These are phyloP conservation scores for Gobiocypris rarus DNA, from an alignment of 2,113 vertebrate species.

Conservation along the genomic window DNA sequence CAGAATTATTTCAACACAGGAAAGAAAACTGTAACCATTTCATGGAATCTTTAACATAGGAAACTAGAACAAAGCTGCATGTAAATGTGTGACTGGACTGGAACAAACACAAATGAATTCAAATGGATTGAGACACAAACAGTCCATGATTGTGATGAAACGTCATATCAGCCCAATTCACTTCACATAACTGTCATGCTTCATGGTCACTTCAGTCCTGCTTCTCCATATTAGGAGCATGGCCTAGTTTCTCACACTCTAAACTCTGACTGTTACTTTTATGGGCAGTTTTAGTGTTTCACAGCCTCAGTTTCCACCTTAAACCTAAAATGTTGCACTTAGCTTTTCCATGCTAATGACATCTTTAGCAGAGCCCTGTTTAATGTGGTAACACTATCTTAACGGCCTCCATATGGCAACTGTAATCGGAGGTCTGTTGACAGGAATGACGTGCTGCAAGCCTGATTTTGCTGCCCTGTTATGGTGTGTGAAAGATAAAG, in stretches of 20 bases:
- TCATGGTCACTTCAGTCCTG: neutral
- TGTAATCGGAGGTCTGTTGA: conserved; percentile 46
- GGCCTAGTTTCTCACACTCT: conserved; percentile 4
- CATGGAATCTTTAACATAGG: no score
- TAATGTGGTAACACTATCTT: conserved; percentile 61
- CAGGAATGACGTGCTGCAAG: conserved; percentile 49
- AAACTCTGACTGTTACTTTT: conserved; percentile 24
- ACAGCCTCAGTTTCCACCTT: conserved; percentile 2
- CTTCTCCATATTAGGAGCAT: conserved; percentile 8
- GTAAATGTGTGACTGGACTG: neutral
- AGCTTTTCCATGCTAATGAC: conserved; percentile 38
- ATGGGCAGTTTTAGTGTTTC: conserved; percentile 9
- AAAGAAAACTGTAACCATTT: no score
- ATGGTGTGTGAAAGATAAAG: neutral
- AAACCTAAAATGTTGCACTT: conserved; percentile 8
- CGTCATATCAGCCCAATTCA: neutral
- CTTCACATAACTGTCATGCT: neutral
- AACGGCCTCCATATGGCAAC: conserved; percentile 64
- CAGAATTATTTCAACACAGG: no score
- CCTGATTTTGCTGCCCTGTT: conserved; percentile 28
- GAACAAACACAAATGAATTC: neutral
- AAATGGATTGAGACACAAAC: neutral
- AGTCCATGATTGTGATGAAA: neutral
- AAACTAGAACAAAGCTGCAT: no score
- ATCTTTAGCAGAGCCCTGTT: conserved; percentile 30